A percentile compares a stretch with the other conserved stretches of the same genome.
Evolutionary conservation across 1,140 invertebrate species (phyloP).

Genomic region (Papilio aristodemus): DNA sequence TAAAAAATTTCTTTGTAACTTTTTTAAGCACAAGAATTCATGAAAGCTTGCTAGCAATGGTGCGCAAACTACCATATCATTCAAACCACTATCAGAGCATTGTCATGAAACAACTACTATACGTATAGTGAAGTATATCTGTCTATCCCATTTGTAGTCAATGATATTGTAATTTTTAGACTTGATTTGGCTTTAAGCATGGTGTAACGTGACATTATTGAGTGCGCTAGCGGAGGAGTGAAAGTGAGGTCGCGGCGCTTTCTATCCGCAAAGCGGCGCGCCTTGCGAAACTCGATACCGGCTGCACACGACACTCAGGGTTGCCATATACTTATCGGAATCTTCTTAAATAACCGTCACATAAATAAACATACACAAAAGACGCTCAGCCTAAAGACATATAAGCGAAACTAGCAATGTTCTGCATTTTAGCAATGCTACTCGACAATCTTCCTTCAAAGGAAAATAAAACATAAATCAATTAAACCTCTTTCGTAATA

Average conservation of each 20-base stretch:
- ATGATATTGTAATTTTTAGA: neutral
- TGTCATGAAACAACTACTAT: too few relatives aligned
- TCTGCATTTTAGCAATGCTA: too few relatives aligned
- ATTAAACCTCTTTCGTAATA: too few relatives aligned
- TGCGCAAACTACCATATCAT: too few relatives aligned
- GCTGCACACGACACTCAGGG: constrained; percentile 30
- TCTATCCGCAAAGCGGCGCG: constrained; percentile 59
- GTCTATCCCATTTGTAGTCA: neutral
- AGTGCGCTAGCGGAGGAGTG: constrained; percentile 50
- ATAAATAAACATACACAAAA: too few relatives aligned
- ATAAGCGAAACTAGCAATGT: neutral
- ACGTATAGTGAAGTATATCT: neutral
- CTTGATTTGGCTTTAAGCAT: constrained; percentile 34
- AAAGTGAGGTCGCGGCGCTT: constrained; percentile 76
- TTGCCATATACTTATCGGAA: constrained; percentile 6
- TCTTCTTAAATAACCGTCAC: too few relatives aligned
- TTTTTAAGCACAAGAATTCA: too few relatives aligned
- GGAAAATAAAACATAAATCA: too few relatives aligned
- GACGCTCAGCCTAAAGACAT: too few relatives aligned
- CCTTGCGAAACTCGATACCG: constrained; percentile 60
- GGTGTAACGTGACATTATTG: constrained; percentile 34
- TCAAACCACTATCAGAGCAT: too few relatives aligned
- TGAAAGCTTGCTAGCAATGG: neutral
- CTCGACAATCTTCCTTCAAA: too few relatives aligned
- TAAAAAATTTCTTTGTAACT: too few relatives aligned